Evolutionary conservation across 2,113 vertebrate genomes (phyloP).

Genomic region (Poeciliopsis retropinna): DNA sequence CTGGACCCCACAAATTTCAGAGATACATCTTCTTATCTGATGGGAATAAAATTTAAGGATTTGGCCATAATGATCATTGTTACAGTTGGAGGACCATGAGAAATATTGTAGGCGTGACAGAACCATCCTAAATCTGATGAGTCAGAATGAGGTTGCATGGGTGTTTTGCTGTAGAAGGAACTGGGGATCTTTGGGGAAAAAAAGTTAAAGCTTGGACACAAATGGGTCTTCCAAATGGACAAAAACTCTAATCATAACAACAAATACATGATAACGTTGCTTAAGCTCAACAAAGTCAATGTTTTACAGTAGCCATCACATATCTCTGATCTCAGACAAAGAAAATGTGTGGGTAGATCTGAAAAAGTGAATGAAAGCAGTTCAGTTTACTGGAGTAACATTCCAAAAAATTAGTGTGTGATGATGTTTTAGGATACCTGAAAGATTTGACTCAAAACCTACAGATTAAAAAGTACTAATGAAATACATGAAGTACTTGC

Average conservation of each 20-base stretch:
- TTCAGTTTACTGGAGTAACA: too few relatives aligned
- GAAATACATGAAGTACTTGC: not conserved
- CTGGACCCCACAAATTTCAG: not conserved
- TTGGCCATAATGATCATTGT: not conserved
- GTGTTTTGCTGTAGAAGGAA: not conserved
- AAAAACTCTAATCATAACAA: too few relatives aligned
- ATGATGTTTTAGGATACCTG: too few relatives aligned
- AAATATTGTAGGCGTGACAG: not conserved
- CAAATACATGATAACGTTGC: not conserved
- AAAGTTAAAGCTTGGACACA: not conserved
- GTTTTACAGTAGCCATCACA: too few relatives aligned
- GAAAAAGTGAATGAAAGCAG: not conserved
- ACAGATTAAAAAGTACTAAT: too few relatives aligned
- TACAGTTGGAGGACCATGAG: not conserved
- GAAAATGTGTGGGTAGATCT: not conserved
- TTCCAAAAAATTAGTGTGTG: too few relatives aligned
- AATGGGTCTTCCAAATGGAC: not conserved
- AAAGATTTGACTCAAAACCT: too few relatives aligned
- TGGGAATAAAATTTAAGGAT: not conserved
- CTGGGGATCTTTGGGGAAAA: too few relatives aligned
- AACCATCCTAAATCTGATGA: not conserved
- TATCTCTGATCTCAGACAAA: too few relatives aligned
- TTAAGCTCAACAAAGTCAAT: too few relatives aligned
- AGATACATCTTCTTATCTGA: not conserved
- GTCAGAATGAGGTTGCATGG: not conserved